These are phyloP conservation scores for Halcyon senegalensis DNA, from an alignment of 2,113 vertebrate genomes.

Conservation along the genomic window DNA sequence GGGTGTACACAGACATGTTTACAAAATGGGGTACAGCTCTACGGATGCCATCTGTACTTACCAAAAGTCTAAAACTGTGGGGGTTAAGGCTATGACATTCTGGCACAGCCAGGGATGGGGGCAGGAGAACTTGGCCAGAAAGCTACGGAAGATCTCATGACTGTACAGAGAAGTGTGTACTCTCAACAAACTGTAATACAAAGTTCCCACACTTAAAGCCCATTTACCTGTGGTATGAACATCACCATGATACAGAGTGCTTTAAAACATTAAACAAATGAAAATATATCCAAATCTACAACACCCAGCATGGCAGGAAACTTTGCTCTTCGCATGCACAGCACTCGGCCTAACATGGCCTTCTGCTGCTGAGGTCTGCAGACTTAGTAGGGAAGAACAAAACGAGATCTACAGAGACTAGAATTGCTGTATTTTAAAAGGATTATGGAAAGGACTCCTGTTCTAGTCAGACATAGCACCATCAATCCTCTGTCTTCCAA, in stretches of 20 bases:
- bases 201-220: neutral
- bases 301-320: neutral
- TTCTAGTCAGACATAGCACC: neutral
- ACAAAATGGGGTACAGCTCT: neutral
- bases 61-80: neutral
- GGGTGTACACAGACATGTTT: neutral
- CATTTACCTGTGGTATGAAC: neutral
- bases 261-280: neutral
- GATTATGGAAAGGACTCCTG: neutral
- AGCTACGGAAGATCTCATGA: neutral
- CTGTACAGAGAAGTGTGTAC: neutral
- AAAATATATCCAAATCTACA: neutral
- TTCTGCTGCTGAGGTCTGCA: neutral
- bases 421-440: neutral
- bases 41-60: neutral
- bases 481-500: neutral
- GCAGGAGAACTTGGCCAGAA: neutral
- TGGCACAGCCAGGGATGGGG: accelerated
- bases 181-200: neutral
- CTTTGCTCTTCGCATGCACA: neutral
- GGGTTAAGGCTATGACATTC: neutral
- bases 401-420: neutral
- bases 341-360: neutral
- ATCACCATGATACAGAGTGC: neutral
- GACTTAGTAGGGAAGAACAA: neutral